phyloP scores from a whole-genome alignment of 2,113 vertebrate species.

The Dunckerocampus dactyliophorus region DNA sequence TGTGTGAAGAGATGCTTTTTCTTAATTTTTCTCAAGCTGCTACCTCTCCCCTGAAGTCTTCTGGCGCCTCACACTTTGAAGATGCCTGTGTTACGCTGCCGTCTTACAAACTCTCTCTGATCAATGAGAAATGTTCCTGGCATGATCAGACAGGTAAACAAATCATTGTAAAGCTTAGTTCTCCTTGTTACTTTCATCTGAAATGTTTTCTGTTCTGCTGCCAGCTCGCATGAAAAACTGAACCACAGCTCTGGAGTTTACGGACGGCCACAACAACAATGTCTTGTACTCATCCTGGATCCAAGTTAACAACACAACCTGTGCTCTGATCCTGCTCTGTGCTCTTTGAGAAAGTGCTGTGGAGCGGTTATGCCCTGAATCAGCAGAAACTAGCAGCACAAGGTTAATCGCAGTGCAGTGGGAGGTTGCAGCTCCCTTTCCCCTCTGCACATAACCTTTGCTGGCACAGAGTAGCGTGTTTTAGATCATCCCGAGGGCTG shows the following conservation, averaged over 20 bases:
- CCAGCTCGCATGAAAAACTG: neutral
- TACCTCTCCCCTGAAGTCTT: too few species aligned
- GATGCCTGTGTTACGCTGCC: slow-evolving; percentile 7
- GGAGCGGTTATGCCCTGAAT: slow-evolving; percentile 30
- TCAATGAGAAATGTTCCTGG: slow-evolving; percentile 6
- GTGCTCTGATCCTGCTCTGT: neutral
- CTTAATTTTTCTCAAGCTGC: too few species aligned
- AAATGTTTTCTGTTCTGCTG: neutral
- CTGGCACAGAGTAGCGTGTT: slow-evolving; percentile 20
- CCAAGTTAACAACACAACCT: neutral
- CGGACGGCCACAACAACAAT: neutral
- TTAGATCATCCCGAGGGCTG: slow-evolving; percentile 21
- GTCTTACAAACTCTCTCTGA: slow-evolving; percentile 9
- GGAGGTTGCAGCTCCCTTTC: slow-evolving; percentile 21
- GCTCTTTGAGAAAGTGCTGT: slow-evolving; percentile 14
- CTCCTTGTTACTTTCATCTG: neutral
- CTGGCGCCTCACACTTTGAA: too few species aligned
- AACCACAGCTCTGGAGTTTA: neutral
- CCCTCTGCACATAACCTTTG: slow-evolving; percentile 11
- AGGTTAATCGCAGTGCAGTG: slow-evolving; percentile 43
- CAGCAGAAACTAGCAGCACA: slow-evolving; percentile 41
- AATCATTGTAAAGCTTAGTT: neutral
- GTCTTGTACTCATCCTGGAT: neutral
- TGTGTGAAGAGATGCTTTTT: too few species aligned
- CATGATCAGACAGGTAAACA: neutral